Evolutionary conservation across 37 sponge, comb jelly and placozoan genomes (phyloP), one percentile per base, ranked within the genome.

Genomic region (Corticium candelabrum): DNA sequence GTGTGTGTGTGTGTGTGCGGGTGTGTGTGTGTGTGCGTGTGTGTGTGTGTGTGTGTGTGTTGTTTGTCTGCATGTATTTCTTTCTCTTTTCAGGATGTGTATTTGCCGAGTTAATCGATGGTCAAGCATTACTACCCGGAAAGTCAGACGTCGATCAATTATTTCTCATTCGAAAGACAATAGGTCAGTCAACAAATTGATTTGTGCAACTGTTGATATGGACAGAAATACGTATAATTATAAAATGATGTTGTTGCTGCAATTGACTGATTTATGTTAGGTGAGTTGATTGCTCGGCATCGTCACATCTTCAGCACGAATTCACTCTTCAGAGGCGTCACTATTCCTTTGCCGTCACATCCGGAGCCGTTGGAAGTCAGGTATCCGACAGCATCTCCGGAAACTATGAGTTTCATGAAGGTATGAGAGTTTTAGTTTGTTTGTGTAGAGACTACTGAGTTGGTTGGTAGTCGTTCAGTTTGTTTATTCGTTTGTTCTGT

Each of bases 61-160:
- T 50, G 33, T 33, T 77, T 50, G 72, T 34, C 2, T 3, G 70
- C 1, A 3, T 30, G 35, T 1, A 33, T 50, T 21, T 50, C 21
- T 27, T 50, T 57, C 38, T n/a, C 38, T 82, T 7, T 35, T 15
- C 37, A 89, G 89, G 97, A 1, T 93, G 97, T 77, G 87, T 96
- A 38, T 96, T 96, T 93, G 93, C 94, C 74, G 97, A 96, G 77
- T 79, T 96, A 38, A 73, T 96, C 2, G 90, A 85, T 41, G 97
- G 93, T 1, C 93, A 88, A 31, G 87, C 97, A 1, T 68, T 96
- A 4, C 92, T 92, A 91, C 97, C 93, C 0, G 97, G 93, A 4
- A 90, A 85, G 37, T 96, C 97, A 57, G 97, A 96, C 43, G 89
- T 96, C 31, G 97, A 96, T 67, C 97, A 96, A 74, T 79, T 96